Percentiles rank a stretch among this genome's conserved stretches.
phyloP scores from a whole-genome alignment of 92 coral and sea anemone species.

The Palythoa grandiflora region DNA sequence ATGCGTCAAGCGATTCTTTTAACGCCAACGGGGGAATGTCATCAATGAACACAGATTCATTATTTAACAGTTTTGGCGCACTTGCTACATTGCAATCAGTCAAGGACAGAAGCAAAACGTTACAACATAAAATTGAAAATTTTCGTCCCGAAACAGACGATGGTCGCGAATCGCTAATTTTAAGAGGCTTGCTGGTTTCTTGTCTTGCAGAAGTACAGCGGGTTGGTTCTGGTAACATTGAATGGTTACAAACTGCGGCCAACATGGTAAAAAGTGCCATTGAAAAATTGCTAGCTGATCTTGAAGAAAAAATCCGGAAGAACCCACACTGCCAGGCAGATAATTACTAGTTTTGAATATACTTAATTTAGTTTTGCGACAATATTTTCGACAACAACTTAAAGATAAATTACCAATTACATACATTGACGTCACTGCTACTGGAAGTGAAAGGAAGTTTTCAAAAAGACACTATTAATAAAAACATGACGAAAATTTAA shows the following conservation, averaged over 20 bases:
- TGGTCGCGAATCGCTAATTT: conserved; percentile 66
- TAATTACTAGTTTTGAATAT: conserved; percentile 15
- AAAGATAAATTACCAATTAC: no score
- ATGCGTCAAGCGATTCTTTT: conserved; percentile 30
- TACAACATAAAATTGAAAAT: conserved; percentile 69
- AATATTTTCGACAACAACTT: no score
- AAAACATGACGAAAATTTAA: no score
- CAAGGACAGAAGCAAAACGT: conserved; percentile 68
- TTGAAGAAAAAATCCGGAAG: conserved; percentile 68
- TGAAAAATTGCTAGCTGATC: conserved; percentile 51
- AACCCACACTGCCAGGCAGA: conserved; percentile 44
- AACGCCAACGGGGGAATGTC: conserved; percentile 11
- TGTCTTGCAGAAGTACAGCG: conserved; percentile 73
- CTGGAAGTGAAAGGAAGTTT: no score
- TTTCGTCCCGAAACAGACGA: conserved; percentile 63
- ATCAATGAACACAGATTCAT: conserved; percentile 55
- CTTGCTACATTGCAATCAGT: conserved; percentile 56
- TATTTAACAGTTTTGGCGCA: conserved; percentile 53
- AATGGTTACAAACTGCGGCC: conserved; percentile 80
- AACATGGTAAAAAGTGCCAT: conserved; percentile 76
- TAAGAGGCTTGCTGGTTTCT: conserved; percentile 71
- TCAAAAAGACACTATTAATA: no score
- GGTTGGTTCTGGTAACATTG: conserved; percentile 58
- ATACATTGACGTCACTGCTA: no score
- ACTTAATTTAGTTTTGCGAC: no score